Percentiles rank a stretch among this genome's conserved stretches.
phyloP scores from a whole-genome alignment of 64 coral and sea anemone genomes.

The Stichodactyla helianthus region DNA sequence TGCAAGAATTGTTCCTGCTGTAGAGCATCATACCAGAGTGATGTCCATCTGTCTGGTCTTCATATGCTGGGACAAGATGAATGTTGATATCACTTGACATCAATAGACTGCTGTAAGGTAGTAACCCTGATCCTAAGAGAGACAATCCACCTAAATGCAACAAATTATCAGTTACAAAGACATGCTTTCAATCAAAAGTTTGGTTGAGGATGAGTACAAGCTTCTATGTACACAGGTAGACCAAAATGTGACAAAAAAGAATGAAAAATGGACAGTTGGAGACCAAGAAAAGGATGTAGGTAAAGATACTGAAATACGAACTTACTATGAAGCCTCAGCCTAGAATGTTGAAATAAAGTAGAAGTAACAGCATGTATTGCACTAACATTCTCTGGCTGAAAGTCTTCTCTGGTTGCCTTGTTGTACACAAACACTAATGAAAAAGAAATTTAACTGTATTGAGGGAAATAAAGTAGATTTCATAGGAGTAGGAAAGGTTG shows the following conservation, averaged over 20 bases:
- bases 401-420: conserved; percentile 89
- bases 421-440: conserved; percentile 84
- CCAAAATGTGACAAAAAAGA: too few species aligned
- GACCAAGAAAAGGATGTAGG: too few species aligned
- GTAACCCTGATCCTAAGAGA: conserved; percentile 54
- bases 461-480: neutral
- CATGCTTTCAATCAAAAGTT: too few species aligned
- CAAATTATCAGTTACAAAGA: neutral
- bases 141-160: conserved; percentile 64
- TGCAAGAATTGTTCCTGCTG: too few species aligned
- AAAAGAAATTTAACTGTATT: neutral
- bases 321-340: conserved; percentile 80
- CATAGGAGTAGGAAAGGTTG: too few species aligned
- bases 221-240: too few species aligned
- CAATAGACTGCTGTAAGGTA: conserved; percentile 54
- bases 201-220: too few species aligned
- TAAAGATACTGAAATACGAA: neutral
- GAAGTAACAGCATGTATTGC: conserved; percentile 63
- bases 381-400: conserved; percentile 71
- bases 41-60: conserved; percentile 24
- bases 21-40: neutral
- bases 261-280: too few species aligned
- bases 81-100: conserved; percentile 66
- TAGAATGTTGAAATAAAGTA: conserved; percentile 84
- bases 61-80: conserved; percentile 60